Evolutionary conservation across 2,888 invertebrate species (phyloP), one percentile per base, ranked within the genome.

Genomic region (Yponomeuta evonymella): DNA sequence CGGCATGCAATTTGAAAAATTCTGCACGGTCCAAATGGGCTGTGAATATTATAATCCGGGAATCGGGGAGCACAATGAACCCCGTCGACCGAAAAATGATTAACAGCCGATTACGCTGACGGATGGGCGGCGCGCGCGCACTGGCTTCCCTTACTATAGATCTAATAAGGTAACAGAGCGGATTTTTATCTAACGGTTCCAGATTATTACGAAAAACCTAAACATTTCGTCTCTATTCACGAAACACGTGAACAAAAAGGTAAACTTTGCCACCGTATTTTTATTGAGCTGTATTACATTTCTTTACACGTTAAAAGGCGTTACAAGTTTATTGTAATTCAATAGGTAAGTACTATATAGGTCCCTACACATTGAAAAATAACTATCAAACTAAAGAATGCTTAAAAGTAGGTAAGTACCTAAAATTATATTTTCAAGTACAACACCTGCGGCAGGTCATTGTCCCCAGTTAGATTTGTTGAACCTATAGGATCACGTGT

Each of bases 21-120:
- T 88, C 87, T 82, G 87, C 86, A 88, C 82, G 84, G 79, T 76
- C 78, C 75, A 82, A 83, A 83, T 86, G 85, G 78, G 77, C 79
- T 84, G 83, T 87, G 81, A 85, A 85, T 86, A 78, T 78, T 75
- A 75, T 87, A 89, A 89, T 87, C 88, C 84, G 36, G 51, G 36
- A 30, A 79, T 80, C 81, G 83, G 84, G 85, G 85, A 77, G 82
- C 81, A 88, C 89, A 90, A 87, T 89, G 88, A 86, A 86, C 85
- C 83, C 85, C 86, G 86, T 90, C 90, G 87, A 89, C 90, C 89
- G 90, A 91, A 90, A 89, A 92, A 92, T 92, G 89, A 91, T 92
- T 90, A 92, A 90, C 89, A 88, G 88, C 83, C 90, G 88, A 90
- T 91, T 91, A 91, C 79, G 83, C 85, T 90, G 91, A 90, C 88